phyloP scores from a whole-genome alignment of 1,140 invertebrate species.

The Octopus sinensis region DNA sequence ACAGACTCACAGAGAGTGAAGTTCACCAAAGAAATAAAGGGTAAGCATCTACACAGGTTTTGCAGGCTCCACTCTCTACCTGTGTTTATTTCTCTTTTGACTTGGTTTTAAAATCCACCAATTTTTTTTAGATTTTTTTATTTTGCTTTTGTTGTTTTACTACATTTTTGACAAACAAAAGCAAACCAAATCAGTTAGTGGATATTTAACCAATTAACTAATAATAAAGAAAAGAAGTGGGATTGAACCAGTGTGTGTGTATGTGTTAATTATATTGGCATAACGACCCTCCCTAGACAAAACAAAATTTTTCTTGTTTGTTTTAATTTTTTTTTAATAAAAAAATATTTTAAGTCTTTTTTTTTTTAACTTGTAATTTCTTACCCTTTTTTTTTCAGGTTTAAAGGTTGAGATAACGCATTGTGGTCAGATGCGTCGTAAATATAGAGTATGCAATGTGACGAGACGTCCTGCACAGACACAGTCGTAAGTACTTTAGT shows the following conservation, averaged over 20 bases:
- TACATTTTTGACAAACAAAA: too few relatives aligned
- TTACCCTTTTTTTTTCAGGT: conserved; percentile 54
- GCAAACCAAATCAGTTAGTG: too few relatives aligned
- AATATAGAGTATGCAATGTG: conserved; percentile 98
- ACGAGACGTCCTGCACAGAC: conserved; percentile 96
- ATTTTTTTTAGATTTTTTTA: too few relatives aligned
- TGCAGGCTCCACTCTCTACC: too few relatives aligned
- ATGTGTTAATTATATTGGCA: too few relatives aligned
- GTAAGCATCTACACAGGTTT: conserved; percentile 29
- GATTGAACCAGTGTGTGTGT: too few relatives aligned
- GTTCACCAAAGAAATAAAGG: conserved; percentile 99
- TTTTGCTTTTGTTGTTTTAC: too few relatives aligned
- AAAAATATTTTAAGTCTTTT: not conserved
- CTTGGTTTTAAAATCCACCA: too few relatives aligned
- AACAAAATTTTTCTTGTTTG: not conserved
- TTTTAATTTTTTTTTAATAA: not conserved
- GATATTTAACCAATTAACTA: too few relatives aligned
- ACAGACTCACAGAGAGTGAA: conserved; percentile 99
- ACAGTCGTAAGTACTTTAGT: conserved; percentile 78
- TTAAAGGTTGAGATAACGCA: conserved; percentile 99
- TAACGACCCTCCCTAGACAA: too few relatives aligned
- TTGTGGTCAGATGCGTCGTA: conserved; percentile 96
- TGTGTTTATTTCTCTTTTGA: too few relatives aligned
- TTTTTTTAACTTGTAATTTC: not conserved
- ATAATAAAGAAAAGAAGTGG: too few relatives aligned